A percentile compares a stretch with the other conserved stretches of the same genome.
Conservation (phyloP, 1,140 invertebrate genomes). For the Grapholita molesta region DNA sequence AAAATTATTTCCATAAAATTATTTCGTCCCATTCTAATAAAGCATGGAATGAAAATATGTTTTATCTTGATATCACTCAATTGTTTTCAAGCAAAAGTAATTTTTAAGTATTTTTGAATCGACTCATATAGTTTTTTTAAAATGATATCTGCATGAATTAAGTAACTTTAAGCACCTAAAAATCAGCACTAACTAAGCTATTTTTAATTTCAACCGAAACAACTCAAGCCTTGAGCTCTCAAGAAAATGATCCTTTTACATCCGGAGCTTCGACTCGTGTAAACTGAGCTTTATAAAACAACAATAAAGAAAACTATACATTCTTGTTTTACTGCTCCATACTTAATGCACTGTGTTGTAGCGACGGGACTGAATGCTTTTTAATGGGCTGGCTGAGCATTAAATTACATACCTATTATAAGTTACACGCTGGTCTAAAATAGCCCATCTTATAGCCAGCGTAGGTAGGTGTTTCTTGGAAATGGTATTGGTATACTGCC, state of each 20-base stretch:
- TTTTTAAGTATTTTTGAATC: no score
- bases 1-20: no score
- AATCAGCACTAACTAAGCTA: not conserved
- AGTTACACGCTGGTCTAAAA: conserved; percentile 45
- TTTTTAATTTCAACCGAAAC: not conserved
- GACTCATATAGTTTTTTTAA: no score
- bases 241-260: not conserved
- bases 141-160: no score
- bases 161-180: no score
- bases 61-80: no score
- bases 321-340: conserved; percentile 37
- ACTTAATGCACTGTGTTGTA: conserved; percentile 45
- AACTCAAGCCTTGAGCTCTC: not conserved
- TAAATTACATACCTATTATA: conserved; percentile 62
- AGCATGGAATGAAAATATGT: no score
- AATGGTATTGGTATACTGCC: conserved; percentile 39
- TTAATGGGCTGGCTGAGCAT: conserved; percentile 67
- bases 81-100: no score
- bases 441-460: conserved; percentile 31
- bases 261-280: conserved; percentile 15
- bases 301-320: conserved; percentile 20
- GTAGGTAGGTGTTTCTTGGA: conserved; percentile 48
- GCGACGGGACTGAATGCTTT: conserved; percentile 62
- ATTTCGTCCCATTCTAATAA: no score
- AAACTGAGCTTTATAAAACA: conserved; percentile 23